A percentile compares a stretch with the other conserved stretches of the same genome.
Evolutionary conservation across 2,888 invertebrate genomes (phyloP).

Genomic region (Drosophila gaucha): DNA sequence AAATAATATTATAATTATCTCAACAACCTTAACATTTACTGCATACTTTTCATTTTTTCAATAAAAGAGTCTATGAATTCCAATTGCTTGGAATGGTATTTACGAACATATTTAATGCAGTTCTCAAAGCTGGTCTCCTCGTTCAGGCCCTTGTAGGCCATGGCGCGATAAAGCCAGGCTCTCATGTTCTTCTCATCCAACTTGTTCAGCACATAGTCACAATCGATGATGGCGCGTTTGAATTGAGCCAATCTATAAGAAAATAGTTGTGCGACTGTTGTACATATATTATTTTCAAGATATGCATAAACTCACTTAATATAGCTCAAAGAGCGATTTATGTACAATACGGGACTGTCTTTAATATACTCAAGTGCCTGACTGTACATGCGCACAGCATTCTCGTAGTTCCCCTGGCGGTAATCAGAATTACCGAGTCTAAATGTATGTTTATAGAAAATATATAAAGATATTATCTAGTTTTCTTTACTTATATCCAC

Average conservation of each 20-base stretch:
- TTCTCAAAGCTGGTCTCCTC: slow-evolving; percentile 87
- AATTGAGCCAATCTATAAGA: slow-evolving; percentile 84
- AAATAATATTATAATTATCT: no score
- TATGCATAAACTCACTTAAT: slow-evolving; percentile 75
- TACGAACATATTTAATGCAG: slow-evolving; percentile 87
- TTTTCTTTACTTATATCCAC: not conserved
- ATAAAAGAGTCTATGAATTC: slow-evolving; percentile 88
- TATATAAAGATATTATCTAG: not conserved
- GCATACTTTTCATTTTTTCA: slow-evolving; percentile 75
- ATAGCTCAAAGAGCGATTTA: slow-evolving; percentile 89
- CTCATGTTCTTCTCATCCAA: slow-evolving; percentile 91
- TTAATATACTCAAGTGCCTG: slow-evolving; percentile 91
- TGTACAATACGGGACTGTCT: slow-evolving; percentile 92
- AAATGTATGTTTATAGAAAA: not conserved
- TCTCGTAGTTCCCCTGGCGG: slow-evolving; percentile 89
- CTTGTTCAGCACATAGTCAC: slow-evolving; percentile 89
- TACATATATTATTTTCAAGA: not conserved
- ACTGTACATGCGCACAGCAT: slow-evolving; percentile 90
- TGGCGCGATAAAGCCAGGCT: slow-evolving; percentile 90
- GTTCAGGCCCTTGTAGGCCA: slow-evolving; percentile 88
- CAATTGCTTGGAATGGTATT: slow-evolving; percentile 88
- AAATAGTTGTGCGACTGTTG: not conserved
- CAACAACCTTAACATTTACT: not conserved
- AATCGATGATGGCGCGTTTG: slow-evolving; percentile 89
- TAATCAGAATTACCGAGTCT: slow-evolving; percentile 90